These are phyloP conservation scores for Pyrocephalus nanus DNA, from an alignment of 2,797 vertebrate genomes.

Conservation along the genomic window DNA sequence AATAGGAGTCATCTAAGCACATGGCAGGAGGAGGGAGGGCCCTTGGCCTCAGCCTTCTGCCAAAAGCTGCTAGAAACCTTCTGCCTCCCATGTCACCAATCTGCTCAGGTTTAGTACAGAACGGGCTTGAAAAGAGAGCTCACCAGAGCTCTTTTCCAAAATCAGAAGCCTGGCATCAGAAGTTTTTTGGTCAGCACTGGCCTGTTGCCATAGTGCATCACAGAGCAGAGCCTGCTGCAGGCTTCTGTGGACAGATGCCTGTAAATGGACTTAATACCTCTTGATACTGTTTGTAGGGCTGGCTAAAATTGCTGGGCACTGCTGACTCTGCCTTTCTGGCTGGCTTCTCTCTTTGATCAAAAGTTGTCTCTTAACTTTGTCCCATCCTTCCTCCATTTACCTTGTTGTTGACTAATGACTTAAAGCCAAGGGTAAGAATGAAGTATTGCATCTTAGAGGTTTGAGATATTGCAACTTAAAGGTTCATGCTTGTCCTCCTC, in stretches of 20 bases:
- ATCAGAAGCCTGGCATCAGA: not conserved
- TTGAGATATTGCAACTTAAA: not conserved
- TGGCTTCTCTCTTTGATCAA: not conserved
- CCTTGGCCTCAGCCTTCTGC: not conserved
- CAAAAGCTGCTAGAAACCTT: slow-evolving; percentile 33
- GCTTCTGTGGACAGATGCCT: not conserved
- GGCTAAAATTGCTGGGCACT: not conserved
- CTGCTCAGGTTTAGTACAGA: slow-evolving; percentile 7
- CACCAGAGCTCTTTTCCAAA: not conserved
- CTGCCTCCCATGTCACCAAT: not conserved
- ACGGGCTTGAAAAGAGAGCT: not conserved
- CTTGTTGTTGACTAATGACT: not conserved
- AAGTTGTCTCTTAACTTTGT: not conserved
- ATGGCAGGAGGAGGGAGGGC: not conserved
- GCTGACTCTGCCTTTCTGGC: not conserved
- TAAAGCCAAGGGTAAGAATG: not conserved
- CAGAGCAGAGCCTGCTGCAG: not conserved
- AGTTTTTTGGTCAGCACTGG: not conserved
- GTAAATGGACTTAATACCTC: not conserved
- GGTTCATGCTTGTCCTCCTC: not conserved
- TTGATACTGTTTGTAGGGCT: not conserved
- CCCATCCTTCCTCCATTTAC: not conserved
- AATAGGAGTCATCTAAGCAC: not conserved
- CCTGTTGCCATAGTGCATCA: not conserved
- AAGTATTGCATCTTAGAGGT: not conserved